Base-by-base conservation (phyloP, 1,140 invertebrate genomes). In the Bemisia tabaci region DNA sequence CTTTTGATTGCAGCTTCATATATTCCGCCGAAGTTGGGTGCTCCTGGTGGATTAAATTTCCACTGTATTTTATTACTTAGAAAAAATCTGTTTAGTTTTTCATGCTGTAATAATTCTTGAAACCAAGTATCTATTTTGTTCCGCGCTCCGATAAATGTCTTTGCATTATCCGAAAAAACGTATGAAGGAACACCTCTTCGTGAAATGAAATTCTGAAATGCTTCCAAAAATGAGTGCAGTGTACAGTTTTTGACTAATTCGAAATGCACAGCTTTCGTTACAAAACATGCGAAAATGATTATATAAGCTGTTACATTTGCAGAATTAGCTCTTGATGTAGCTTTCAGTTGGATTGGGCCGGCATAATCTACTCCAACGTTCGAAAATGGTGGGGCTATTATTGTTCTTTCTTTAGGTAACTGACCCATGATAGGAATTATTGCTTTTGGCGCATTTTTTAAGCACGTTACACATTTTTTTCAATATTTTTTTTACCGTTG, bases 271-370 rank as follows among this genome's bases (percentile, higher is more conserved):
- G 77, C 75, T 26, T 72, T 72, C 0, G 73, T 73, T 0, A 70
- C 62, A 17, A 75, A 64, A 72, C 76, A 79, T 1, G 76, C 67
- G 62, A 78, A 77, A 0, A 79, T n/a, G n/a, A 64, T 61, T 11
- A 79, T 68, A 65, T 77, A 78, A 17, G 68, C 65, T 68, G 78
- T 79, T 48, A 9, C 5, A 48, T 17, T 9, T 5, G 5, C 5
- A 9, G 33, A 9, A n/a, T n/a, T n/a, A 9, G 33, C 5, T 17
- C 17, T 48, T 48, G 33, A 48, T 5, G 33, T 9, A 17, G 17
- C 17, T 61, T 24, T 59, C 1, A 70, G 26, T 12, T 26, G 12
- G 33, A 72, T 68, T 12, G 72, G 72, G 25, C 72, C 72, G 23
- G 71, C 69, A 65, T 67, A 73, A 63, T 73, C 72, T 0, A 72